Base-by-base conservation (phyloP, 2,888 invertebrate genomes). In the Idaea dimidiata region DNA sequence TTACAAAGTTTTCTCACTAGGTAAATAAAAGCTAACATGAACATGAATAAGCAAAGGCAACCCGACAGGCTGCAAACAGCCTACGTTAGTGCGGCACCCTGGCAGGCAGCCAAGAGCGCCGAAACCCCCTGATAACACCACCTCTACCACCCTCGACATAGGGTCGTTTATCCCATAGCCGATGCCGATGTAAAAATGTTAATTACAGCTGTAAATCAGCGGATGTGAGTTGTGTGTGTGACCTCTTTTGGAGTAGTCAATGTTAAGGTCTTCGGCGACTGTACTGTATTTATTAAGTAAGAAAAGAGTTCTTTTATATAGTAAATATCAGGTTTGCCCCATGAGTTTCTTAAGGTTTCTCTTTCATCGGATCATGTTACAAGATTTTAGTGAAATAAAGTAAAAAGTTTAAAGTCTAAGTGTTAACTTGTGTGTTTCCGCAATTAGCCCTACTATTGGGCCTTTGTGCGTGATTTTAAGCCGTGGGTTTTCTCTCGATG, bases 151-250 rank as follows among this genome's bases (percentile, higher is more conserved):
- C 1, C 24, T 53, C 0, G 3, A 6, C 6, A 17, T 59, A 63
- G 59, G 58, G 60, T 59, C 31, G 6, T 17, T 14, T 33, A 54
- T 57, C 1, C 24, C 6, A 10, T 18, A 3, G 17, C 4, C 14
- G 16, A 16, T 24, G 24, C 24, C 24, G 24, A 24, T 24, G 24
- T 24, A 54, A 17, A 62, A 64, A 66, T 65, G 65, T 64, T 70
- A 71, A 69, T 68, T 66, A 62, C 62, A 58, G 57, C 60, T 53
- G 64, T 72, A 69, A 71, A 74, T 72, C 72, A 72, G 54, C 17
- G 54, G 62, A 62, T 62, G 55, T 14, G 43, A 43, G 14, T 43
- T 43, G 14, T 24, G 24, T 24, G 24, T 24, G 24, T 62, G 60
- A 17, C 56, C 59, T 64, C 62, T 65, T 61, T 59, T 60, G 17